Evolutionary conservation across 2,797 vertebrate species (phyloP), one percentile per base, ranked within the genome.

Genomic region (Hyperoplus lanceolatus): DNA sequence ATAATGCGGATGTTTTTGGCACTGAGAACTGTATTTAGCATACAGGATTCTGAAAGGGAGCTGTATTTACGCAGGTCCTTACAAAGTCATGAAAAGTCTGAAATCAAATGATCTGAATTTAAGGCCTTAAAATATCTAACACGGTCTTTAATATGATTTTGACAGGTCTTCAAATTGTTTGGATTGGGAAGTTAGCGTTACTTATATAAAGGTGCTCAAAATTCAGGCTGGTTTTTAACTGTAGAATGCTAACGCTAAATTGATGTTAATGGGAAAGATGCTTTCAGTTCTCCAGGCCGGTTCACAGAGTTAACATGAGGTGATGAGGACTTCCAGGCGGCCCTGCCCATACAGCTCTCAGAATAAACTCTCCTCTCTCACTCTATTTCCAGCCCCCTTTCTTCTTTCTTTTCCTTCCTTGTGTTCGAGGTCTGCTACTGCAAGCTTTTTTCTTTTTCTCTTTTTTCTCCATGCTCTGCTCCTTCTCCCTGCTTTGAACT

Each of bases 341-440:
- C 63, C 71, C 68, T 64, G 59, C 78, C 70, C 70, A 63, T 71
- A 15, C 64, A 54, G 10, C 46, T 62, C 54, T 77, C 39, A 77
- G 57, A 76, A 79, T 77, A 69, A 79, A 2, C 57, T 67, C 43
- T 49, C 46, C 62, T 59, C 55, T 73, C 67, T 64, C 36, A 4
- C 12, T 74, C 73, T 66, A 53, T 76, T 66, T 67, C 14, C 0
- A 69, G 49, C 4, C 13, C 13, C 13, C 42, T 42, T 29, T 4
- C 36, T 10, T 65, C 55, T 87, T 72, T 43, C 38, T 54, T 56
- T 18, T 46, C 42, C 36, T 16, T 39, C 48, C 49, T 36, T 42
- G n/a, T 7, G 12, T 57, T 42, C 1, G 14, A 49, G 21, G 16
- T 29, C 29, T 29, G 29, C 29, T 29, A 29, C 63, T 14, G 46